Evolutionary conservation across 1,140 invertebrate genomes (phyloP), one percentile per base, ranked within the genome.

Genomic region (Neoseiulus cucumeris): DNA sequence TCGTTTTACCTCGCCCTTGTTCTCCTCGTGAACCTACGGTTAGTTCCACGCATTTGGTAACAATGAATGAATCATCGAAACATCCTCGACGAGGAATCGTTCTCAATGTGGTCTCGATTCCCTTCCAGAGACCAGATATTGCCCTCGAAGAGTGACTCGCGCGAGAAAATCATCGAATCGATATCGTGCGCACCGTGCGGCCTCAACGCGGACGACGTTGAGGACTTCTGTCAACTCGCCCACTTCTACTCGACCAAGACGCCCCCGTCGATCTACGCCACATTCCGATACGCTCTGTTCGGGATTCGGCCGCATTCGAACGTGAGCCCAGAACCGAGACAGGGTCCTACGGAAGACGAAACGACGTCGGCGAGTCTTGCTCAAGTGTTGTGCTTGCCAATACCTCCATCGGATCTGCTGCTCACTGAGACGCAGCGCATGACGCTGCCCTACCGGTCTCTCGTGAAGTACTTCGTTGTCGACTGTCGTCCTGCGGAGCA

Each of bases 401-500:
- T 98, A 6, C 88, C 89, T 39, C 88, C 76, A 1, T 68, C 74
- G 30, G 80, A 82, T 70, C 69, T 82, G 7, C 51, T 80, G 42
- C 72, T 76, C 1, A 73, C 65, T 28, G 70, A 44, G 67, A 51
- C 41, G 64, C 55, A 64, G 66, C 41, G 12, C 7, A 51, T 42
- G 66, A 39, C 25, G 18, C 64, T 66, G 7, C 42, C 51, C 51
- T 59, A 59, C 22, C 25, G 25, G 41, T 30, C 28, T 20, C 33
- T 28, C 29, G 55, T 72, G 77, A 83, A 87, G 71, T 98, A 96
- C 76, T 98, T 98, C 78, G 80, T 98, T 25, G 91, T 98, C 5
- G 95, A 98, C 76, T 97, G 92, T 76, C 80, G 94, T 71, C 90
- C 93, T 17, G 85, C 91, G 0, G 91, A 96, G 68, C 92, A 97